Evolutionary conservation across 1,140 invertebrate genomes (phyloP), one percentile per base, ranked within the genome.

Genomic region (Drosophila parvula): DNA sequence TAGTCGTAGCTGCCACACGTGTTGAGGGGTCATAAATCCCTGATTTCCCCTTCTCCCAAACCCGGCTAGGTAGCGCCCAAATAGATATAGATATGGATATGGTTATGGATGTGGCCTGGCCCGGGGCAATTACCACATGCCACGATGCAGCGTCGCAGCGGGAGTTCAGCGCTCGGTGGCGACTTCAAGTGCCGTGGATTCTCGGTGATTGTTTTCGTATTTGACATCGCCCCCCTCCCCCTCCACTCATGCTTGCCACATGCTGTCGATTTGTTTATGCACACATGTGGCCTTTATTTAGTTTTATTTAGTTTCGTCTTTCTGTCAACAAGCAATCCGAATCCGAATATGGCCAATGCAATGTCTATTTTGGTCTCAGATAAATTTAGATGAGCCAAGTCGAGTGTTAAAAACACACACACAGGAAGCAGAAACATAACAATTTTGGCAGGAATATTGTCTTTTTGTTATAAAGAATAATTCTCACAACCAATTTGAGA

Each of bases 111-210:
- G 34, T 28, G 18, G 38, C 27, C 27, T 36, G 47, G 16, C 58
- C 53, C 70, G 77, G 73, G 71, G 80, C 85, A 89, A 88, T 88
- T 88, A 88, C 84, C 84, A 88, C 84, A 88, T 88, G 84, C 84
- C 69, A 84, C 84, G 84, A 60, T 84, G 67, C 48, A 69, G 64
- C 73, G 76, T 45, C 83, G 74, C 84, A 78, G 81, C 84, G 82
- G 84, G 84, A 88, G 84, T 78, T 55, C 74, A 60, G 22, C 8
- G 48, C 59, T 68, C 64, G 16, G 59, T 84, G 81, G 81, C 81
- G 78, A 65, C 81, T 84, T 80, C 77, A 80, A 84, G 81, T 83
- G 68, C 61, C 61, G 4, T 27, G 32, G 30, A n/a, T 65, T 68
- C 34, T 32, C 22, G 22, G 22, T 43, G 65, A 67, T 74, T 69